Conservation (phyloP, 2,888 invertebrate genomes). For the Sisyra nigra region DNA sequence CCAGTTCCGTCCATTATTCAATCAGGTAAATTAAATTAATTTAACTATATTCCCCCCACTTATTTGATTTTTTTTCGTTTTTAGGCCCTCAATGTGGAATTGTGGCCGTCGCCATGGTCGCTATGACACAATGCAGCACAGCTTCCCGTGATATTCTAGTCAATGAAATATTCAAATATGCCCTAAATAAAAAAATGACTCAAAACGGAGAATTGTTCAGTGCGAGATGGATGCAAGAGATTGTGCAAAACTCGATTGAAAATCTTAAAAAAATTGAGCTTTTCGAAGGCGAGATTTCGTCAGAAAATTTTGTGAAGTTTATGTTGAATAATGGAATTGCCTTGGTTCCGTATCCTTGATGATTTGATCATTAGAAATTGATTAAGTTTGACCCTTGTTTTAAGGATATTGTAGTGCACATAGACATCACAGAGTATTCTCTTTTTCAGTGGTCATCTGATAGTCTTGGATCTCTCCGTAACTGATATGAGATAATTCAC, state of each 20-base stretch:
- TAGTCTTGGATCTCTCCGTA: too few species aligned
- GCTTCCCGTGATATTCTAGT: too few species aligned
- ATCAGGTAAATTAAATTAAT: background rate
- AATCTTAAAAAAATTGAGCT: conserved; percentile 31
- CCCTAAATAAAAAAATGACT: conserved; percentile 47
- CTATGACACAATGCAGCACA: too few species aligned
- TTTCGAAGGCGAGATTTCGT: conserved; percentile 26
- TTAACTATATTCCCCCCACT: too few species aligned
- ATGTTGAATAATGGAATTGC: conserved; percentile 26
- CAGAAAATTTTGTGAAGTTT: conserved; percentile 25
- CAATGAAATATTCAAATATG: conserved; percentile 34
- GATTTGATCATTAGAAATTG: conserved; percentile 2
- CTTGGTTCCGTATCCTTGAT: conserved; percentile 36
- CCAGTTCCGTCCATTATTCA: conserved; percentile 1
- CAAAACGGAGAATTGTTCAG: conserved; percentile 84
- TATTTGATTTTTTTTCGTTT: background rate
- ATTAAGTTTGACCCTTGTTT: too few species aligned
- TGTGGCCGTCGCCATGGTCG: conserved; percentile 70
- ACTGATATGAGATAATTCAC: too few species aligned
- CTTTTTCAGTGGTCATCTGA: too few species aligned
- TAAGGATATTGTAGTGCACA: too few species aligned
- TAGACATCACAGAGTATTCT: too few species aligned
- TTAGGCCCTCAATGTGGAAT: conserved; percentile 68
- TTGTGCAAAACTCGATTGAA: conserved; percentile 38
- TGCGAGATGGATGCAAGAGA: conserved; percentile 47